These are phyloP conservation scores for Mastigias papua DNA, from an alignment of 30 jellyfish, hydroid and myxozoan genomes.

Conservation along the genomic window DNA sequence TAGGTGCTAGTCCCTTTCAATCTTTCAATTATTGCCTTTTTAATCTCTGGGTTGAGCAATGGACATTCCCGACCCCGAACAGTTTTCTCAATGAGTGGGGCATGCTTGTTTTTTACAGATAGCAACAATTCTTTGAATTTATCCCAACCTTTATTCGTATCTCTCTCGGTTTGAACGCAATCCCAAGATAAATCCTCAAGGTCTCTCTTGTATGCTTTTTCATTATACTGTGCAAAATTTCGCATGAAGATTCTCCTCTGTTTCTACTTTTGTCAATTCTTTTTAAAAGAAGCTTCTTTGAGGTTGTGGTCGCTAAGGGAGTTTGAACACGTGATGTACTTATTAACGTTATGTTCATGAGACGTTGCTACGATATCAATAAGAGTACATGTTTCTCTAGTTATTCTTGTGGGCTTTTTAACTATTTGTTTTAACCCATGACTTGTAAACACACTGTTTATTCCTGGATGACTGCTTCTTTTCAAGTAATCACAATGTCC, in stretches of 20 bases:
- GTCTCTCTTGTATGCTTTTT: background rate
- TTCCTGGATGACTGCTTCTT: background rate
- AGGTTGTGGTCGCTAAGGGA: background rate
- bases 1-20: background rate
- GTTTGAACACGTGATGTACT: background rate
- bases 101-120: background rate
- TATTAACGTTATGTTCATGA: background rate
- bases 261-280: background rate
- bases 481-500: background rate
- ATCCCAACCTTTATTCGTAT: background rate
- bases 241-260: background rate
- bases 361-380: background rate
- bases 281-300: background rate
- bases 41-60: background rate
- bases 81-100: background rate
- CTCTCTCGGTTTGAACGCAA: background rate
- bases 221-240: background rate
- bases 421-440: background rate
- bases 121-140: background rate
- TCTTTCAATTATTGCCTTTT: background rate
- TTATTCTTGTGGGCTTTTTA: background rate
- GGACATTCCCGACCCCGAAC: background rate
- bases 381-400: background rate
- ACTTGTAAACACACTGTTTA: background rate
- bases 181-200: background rate